These are phyloP conservation scores for Agrotis ipsilon DNA, from an alignment of 2,888 invertebrate genomes.

Conservation along the genomic window DNA sequence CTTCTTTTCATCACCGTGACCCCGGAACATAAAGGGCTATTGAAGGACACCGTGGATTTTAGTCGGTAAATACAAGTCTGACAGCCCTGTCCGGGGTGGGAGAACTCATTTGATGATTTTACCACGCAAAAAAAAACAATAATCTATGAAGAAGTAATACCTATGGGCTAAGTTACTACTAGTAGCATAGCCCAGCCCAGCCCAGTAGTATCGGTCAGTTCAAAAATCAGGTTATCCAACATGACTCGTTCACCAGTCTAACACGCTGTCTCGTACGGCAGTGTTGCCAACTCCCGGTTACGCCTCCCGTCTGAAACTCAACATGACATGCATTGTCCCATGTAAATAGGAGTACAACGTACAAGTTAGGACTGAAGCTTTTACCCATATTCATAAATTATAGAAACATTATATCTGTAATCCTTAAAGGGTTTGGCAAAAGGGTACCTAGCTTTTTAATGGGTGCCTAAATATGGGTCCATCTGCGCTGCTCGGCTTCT, in stretches of 20 bases:
- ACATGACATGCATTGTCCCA: slow-evolving; percentile 29
- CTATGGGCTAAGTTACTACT: neutral
- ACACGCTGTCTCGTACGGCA: slow-evolving; percentile 10
- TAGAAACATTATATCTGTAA: too few relatives aligned
- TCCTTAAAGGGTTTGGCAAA: neutral
- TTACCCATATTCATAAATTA: neutral
- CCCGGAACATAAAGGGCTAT: too few relatives aligned
- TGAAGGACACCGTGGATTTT: too few relatives aligned
- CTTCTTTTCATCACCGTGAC: too few relatives aligned
- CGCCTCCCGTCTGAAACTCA: slow-evolving; percentile 19
- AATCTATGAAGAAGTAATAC: too few relatives aligned
- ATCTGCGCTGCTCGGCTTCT: neutral
- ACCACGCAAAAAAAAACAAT: too few relatives aligned
- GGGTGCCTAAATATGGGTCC: neutral
- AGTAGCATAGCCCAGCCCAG: too few relatives aligned
- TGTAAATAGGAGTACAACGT: slow-evolving; percentile 15
- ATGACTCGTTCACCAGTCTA: slow-evolving; percentile 10
- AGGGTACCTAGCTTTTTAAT: neutral
- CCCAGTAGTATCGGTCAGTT: too few relatives aligned
- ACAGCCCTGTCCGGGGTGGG: too few relatives aligned
- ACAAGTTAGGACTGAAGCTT: slow-evolving; percentile 15
- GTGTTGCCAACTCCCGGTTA: slow-evolving; percentile 25
- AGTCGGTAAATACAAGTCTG: too few relatives aligned
- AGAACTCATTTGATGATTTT: too few relatives aligned
- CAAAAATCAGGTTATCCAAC: slow-evolving; percentile 31